phyloP scores from a whole-genome alignment of 2,113 vertebrate genomes.

The Pelmatolapia mariae region DNA sequence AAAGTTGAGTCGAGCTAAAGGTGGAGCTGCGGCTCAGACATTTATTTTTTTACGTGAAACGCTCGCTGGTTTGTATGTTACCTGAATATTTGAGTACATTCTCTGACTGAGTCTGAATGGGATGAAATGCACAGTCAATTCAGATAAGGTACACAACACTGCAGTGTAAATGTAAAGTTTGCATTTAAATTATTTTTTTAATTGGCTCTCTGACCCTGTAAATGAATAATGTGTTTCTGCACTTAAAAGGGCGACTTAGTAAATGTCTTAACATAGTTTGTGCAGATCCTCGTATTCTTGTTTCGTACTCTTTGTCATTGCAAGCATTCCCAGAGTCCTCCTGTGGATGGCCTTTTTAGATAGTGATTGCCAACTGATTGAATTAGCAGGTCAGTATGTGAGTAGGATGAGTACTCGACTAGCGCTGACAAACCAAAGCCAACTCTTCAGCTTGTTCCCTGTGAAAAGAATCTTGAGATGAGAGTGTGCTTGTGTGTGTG shows the following conservation, averaged over 20 bases:
- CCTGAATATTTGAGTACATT: slow-evolving; percentile 19
- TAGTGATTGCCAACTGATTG: slow-evolving; percentile 27
- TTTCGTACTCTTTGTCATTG: slow-evolving; percentile 26
- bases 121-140: background rate
- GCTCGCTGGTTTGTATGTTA: slow-evolving; percentile 42
- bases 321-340: slow-evolving; percentile 55
- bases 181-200: slow-evolving; percentile 65
- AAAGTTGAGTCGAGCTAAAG: slow-evolving; percentile 9
- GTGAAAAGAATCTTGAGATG: slow-evolving; percentile 32
- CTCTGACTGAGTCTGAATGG: slow-evolving; percentile 15
- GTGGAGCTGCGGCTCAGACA: slow-evolving; percentile 21
- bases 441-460: slow-evolving; percentile 27
- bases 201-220: slow-evolving; percentile 48
- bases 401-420: slow-evolving; percentile 16
- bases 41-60: slow-evolving; percentile 60
- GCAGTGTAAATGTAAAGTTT: slow-evolving; percentile 43
- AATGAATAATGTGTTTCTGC: slow-evolving; percentile 26
- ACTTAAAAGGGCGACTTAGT: slow-evolving; percentile 29
- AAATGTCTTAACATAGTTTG: slow-evolving; percentile 39
- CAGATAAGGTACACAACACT: slow-evolving; percentile 16
- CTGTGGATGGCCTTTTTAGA: slow-evolving; percentile 30
- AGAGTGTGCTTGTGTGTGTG: slow-evolving; percentile 14
- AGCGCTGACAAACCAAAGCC: slow-evolving; percentile 51
- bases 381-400: background rate
- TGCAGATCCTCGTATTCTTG: slow-evolving; percentile 19